A percentile compares a stretch with the other conserved stretches of the same genome.
Conservation (phyloP, 1,140 invertebrate species). For the Plodia interpunctella region DNA sequence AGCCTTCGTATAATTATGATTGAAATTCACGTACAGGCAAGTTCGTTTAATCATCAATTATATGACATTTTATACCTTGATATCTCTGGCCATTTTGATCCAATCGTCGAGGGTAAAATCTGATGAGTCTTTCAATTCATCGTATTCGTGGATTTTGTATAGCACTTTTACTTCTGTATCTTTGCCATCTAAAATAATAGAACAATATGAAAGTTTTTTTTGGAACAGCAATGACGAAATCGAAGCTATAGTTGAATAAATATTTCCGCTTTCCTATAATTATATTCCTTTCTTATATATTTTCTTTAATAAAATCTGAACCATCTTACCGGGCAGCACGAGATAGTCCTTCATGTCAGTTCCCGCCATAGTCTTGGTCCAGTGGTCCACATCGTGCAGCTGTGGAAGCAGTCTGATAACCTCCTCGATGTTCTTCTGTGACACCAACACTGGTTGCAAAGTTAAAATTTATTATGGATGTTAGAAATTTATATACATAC, state of each 20-base stretch:
- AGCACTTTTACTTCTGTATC: constrained; percentile 78
- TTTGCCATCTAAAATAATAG: constrained; percentile 49
- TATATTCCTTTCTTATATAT: too few species aligned
- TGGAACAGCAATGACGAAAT: too few species aligned
- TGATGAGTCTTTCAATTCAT: constrained; percentile 93
- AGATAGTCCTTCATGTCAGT: constrained; percentile 55
- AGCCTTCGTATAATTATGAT: too few species aligned
- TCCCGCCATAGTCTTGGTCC: constrained; percentile 36
- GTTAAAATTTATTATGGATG: too few species aligned
- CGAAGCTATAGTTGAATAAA: too few species aligned
- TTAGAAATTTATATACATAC: neutral
- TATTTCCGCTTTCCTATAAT: too few species aligned
- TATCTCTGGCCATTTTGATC: constrained; percentile 92
- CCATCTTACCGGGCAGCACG: constrained; percentile 54
- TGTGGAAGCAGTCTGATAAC: constrained; percentile 61
- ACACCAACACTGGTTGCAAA: constrained; percentile 50
- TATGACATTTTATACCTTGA: constrained; percentile 83
- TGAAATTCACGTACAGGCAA: too few species aligned
- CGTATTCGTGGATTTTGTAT: constrained; percentile 92
- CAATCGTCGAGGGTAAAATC: constrained; percentile 96
- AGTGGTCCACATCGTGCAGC: constrained; percentile 65
- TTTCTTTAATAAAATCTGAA: too few species aligned
- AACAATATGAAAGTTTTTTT: too few species aligned
- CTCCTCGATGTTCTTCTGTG: constrained; percentile 60
- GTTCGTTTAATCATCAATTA: too few species aligned